phyloP scores from a whole-genome alignment of 1,140 invertebrate species.

The Hyles euphorbiae region DNA sequence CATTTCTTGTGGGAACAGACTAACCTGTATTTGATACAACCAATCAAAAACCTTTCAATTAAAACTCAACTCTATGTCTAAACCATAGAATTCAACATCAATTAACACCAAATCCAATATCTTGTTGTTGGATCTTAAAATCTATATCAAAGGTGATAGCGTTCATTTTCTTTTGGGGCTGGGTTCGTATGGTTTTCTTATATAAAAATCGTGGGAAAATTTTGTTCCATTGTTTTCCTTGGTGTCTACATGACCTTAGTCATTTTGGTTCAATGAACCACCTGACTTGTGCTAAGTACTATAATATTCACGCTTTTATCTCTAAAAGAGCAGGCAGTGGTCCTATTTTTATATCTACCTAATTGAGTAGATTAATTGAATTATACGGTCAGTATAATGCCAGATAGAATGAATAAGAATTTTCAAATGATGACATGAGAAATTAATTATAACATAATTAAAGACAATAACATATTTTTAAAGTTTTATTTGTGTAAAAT shows the following conservation, averaged over 20 bases:
- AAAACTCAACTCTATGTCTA: not conserved
- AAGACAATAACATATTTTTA: too few species aligned
- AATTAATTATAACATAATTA: too few species aligned
- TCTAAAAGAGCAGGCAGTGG: too few species aligned
- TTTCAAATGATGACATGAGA: too few species aligned
- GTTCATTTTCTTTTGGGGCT: constrained; percentile 9
- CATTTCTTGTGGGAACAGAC: constrained; percentile 19
- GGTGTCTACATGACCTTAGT: constrained; percentile 29
- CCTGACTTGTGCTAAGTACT: not conserved
- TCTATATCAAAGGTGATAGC: constrained; percentile 3
- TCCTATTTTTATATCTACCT: too few species aligned
- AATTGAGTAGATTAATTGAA: too few species aligned
- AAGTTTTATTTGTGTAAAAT: too few species aligned
- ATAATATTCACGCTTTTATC: too few species aligned
- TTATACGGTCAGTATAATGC: too few species aligned
- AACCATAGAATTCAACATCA: not conserved
- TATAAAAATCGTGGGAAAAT: constrained; percentile 28
- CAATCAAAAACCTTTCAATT: not conserved
- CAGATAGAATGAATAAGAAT: too few species aligned
- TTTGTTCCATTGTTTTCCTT: constrained; percentile 25
- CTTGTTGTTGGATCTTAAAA: constrained; percentile 9
- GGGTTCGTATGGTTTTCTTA: constrained; percentile 6
- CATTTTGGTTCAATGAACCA: constrained; percentile 28
- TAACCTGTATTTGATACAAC: constrained; percentile 14
- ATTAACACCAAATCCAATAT: not conserved